Conservation (phyloP, 2,113 vertebrate species). For the Crypturellus undulatus region DNA sequence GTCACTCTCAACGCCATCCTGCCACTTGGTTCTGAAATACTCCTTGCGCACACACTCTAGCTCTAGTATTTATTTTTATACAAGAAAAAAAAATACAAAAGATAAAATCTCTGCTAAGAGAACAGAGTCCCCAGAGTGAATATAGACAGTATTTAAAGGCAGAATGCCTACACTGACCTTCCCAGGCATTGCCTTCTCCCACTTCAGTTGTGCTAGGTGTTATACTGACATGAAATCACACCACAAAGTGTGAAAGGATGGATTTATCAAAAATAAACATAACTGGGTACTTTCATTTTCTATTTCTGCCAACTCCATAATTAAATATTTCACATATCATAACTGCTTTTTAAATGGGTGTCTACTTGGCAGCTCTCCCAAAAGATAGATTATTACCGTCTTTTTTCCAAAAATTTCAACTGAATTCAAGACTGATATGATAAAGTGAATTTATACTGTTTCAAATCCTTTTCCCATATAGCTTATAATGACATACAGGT, state of each 20-base stretch:
- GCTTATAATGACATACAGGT: not conserved
- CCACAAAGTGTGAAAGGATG: not conserved
- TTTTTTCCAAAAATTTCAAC: not conserved
- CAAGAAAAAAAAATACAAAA: not conserved
- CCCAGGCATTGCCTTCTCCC: not conserved
- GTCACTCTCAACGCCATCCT: not conserved
- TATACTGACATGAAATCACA: not conserved
- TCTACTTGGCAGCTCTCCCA: not conserved
- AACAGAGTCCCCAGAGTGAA: not conserved
- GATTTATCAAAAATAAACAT: constrained; percentile 37
- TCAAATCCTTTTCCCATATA: not conserved
- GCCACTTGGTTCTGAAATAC: not conserved
- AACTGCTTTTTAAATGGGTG: constrained; percentile 29
- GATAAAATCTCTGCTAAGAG: not conserved
- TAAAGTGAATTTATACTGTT: constrained; percentile 1
- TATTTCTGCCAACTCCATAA: constrained; percentile 32
- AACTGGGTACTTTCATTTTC: constrained; percentile 23
- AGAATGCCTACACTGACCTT: not conserved
- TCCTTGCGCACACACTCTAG: not conserved
- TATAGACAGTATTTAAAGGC: not conserved
- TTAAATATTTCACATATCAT: constrained; percentile 33
- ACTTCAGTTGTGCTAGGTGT: not conserved
- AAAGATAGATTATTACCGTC: not conserved
- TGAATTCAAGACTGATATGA: not conserved
- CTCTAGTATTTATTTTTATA: not conserved